Evolutionary conservation across 2,113 vertebrate species (phyloP).

Genomic region (Lynx canadensis): DNA sequence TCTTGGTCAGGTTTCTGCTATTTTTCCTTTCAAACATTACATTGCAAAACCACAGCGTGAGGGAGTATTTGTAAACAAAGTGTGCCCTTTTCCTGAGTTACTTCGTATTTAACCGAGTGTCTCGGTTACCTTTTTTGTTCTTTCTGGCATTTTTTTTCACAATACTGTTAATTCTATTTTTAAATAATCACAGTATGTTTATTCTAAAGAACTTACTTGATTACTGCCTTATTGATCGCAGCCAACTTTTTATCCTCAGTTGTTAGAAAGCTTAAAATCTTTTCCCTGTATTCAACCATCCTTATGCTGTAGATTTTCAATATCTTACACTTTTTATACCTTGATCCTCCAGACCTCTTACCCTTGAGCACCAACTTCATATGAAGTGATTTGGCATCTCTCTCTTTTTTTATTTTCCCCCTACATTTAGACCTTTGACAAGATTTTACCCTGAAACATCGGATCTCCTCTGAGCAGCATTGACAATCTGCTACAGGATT

Average conservation of each 20-base stretch:
- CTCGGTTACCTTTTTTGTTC: neutral
- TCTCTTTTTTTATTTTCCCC: neutral
- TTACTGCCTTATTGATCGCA: slow-evolving; percentile 36
- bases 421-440: neutral
- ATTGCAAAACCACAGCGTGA: neutral
- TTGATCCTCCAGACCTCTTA: neutral
- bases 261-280: slow-evolving; percentile 31
- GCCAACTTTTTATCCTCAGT: slow-evolving; percentile 17
- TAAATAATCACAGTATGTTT: neutral
- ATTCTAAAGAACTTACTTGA: slow-evolving; percentile 25
- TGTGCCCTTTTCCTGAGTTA: neutral
- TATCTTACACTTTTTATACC: neutral
- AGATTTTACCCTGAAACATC: neutral
- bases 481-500: slow-evolving; percentile 43
- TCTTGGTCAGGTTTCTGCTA: neutral
- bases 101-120: neutral
- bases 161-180: neutral
- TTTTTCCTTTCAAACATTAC: neutral
- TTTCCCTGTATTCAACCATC: neutral
- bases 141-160: neutral
- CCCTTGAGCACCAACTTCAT: neutral
- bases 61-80: neutral
- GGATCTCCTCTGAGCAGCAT: neutral
- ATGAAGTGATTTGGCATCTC: neutral
- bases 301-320: neutral